Evolutionary conservation across 2,113 vertebrate species (phyloP).

Genomic region (Carlito syrichta): DNA sequence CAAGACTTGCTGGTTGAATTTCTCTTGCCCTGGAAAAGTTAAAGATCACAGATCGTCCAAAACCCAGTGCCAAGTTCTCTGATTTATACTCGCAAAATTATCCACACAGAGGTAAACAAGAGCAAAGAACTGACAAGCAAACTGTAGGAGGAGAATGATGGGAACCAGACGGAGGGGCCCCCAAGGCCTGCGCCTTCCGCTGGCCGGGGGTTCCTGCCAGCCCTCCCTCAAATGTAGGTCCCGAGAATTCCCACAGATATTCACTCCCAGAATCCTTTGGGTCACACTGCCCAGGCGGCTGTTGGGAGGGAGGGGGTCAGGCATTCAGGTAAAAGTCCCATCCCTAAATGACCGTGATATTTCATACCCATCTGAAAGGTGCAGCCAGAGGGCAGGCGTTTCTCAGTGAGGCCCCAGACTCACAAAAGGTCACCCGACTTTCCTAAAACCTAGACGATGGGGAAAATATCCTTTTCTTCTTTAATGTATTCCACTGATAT

Average conservation of each 20-base stretch:
- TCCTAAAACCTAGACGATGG: background rate
- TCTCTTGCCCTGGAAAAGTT: slow-evolving; percentile 66
- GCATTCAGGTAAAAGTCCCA: background rate
- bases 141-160: slow-evolving; percentile 36
- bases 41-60: slow-evolving; percentile 66
- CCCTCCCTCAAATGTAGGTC: background rate
- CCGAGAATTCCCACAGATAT: background rate
- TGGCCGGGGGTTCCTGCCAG: background rate
- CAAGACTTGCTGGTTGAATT: slow-evolving; percentile 57
- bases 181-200: background rate
- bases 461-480: background rate
- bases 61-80: slow-evolving; percentile 65
- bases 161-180: slow-evolving; percentile 26
- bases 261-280: slow-evolving; percentile 1
- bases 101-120: slow-evolving; percentile 59
- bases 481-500: background rate
- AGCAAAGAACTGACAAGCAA: slow-evolving; percentile 37
- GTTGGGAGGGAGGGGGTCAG: background rate
- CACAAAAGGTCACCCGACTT: background rate
- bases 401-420: background rate
- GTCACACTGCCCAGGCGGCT: background rate
- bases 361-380: background rate
- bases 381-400: background rate
- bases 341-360: background rate
- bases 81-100: slow-evolving; percentile 66